Evolutionary conservation across 37 sponge, comb jelly and placozoan species (phyloP), one percentile per base, ranked within the genome.

Genomic region (Ephydatia muelleri): DNA sequence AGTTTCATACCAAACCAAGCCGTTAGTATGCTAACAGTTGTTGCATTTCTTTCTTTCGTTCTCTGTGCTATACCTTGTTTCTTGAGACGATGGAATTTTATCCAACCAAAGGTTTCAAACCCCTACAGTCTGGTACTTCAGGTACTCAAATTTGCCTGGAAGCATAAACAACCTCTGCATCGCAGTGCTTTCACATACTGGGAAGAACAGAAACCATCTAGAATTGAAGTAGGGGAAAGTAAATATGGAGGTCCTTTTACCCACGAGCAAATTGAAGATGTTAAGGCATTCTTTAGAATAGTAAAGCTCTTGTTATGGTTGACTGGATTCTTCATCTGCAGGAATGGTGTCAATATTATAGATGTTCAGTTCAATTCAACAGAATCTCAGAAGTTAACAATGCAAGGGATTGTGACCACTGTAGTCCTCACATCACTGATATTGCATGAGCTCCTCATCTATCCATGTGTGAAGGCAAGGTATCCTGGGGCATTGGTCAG

Each of bases 181-280:
- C 72, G 49, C 16, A 82, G 82, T 82, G 82, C 82, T 13, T 72
- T 82, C 9, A 70, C 72, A 25, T 82, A 28, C 31, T 28, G 49
- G 31, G 73, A 82, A 72, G 82, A 72, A 31, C 34, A 27, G 23
- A 82, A 28, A 36, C 82, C 82, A 19, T 38, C 71, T 3, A 39
- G 82, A 82, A 72, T 82, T 22, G 82, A 82, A 4, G 49, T 43
- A 48, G 82, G 72, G 26, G 72, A 82, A 72, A 27, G 32, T 1
- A 43, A 49, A 40, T 82, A 67, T 82, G 82, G 82, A 32, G 82
- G 82, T 28, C 82, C 82, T 30, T 82, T 82, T 65, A 82, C 72
- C 31, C 36, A 71, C 0, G 82, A 72, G 29, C 29, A 39, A 69
- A 72, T 82, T 25, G 82, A 82, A 38, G 82, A 82, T 71, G 82